These are phyloP conservation scores for Pomatostomus ruficeps DNA, from an alignment of 2,113 vertebrate species.

Conservation along the genomic window DNA sequence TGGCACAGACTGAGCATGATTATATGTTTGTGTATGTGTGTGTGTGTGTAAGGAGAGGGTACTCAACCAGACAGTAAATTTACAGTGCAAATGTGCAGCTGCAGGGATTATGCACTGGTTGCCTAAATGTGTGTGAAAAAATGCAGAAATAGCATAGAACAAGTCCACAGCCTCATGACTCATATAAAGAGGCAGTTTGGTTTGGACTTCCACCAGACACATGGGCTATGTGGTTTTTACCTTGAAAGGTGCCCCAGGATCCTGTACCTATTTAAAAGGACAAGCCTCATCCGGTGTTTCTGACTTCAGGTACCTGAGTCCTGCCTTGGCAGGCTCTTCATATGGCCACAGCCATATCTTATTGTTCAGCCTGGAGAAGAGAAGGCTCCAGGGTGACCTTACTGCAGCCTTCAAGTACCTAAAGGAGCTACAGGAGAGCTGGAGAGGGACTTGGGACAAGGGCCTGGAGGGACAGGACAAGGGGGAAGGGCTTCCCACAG, in stretches of 20 bases:
- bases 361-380: not conserved
- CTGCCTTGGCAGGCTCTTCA: not conserved
- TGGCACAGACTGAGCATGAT: not conserved
- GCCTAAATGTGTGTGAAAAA: not conserved
- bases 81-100: slow-evolving; percentile 6
- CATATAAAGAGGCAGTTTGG: not conserved
- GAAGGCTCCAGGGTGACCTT: too few species aligned
- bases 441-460: not conserved
- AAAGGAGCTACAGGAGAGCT: not conserved
- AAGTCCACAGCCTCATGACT: not conserved
- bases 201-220: not conserved
- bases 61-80: not conserved
- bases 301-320: not conserved
- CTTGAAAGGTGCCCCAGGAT: not conserved
- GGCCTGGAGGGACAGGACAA: not conserved
- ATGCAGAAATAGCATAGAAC: not conserved
- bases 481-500: not conserved
- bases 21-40: not conserved
- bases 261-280: not conserved
- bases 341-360: not conserved
- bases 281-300: not conserved
- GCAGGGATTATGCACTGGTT: slow-evolving; percentile 17
- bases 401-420: not conserved
- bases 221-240: not conserved
- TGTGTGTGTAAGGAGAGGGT: not conserved